A percentile compares a stretch with the other conserved stretches of the same genome.
phyloP scores from a whole-genome alignment of 2,797 vertebrate genomes.

The Pangasius krempfi region DNA sequence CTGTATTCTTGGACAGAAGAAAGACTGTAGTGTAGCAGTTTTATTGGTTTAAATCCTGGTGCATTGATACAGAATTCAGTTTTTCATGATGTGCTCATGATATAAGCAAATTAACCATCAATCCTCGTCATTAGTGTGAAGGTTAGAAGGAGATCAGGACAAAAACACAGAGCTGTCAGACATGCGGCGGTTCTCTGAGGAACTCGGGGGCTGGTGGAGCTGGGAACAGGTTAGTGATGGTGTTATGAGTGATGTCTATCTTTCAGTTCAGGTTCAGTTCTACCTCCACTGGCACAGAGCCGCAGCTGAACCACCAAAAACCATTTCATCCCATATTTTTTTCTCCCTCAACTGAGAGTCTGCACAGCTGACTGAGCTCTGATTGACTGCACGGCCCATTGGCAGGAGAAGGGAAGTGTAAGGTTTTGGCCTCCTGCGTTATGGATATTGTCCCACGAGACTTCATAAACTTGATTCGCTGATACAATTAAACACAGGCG shows the following conservation, averaged over 20 bases:
- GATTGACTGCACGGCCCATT: conserved; percentile 57
- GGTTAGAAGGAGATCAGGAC: not conserved
- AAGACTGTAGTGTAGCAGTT: not conserved
- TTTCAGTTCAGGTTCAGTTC: conserved; percentile 47
- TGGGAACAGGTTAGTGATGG: not conserved
- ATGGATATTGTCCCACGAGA: conserved; percentile 63
- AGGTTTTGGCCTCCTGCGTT: conserved; percentile 53
- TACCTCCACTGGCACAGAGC: conserved; percentile 55
- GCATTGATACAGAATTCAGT: not conserved
- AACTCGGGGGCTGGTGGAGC: not conserved
- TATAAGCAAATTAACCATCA: not conserved
- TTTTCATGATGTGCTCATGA: no score
- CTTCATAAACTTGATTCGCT: conserved; percentile 57
- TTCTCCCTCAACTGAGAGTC: conserved; percentile 53
- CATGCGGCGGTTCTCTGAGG: not conserved
- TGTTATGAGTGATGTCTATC: conserved; percentile 47
- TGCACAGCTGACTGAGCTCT: conserved; percentile 63
- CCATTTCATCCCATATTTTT: conserved; percentile 58
- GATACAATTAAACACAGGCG: conserved; percentile 76
- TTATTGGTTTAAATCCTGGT: not conserved
- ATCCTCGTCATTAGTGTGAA: not conserved
- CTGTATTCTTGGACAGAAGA: no score
- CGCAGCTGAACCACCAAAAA: conserved; percentile 57
- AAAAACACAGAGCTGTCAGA: conserved; percentile 27
- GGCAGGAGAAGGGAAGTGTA: conserved; percentile 56